Percentiles rank a stretch among this genome's conserved stretches.
These are phyloP conservation scores for Gallinago media DNA, from an alignment of 2,113 vertebrate species.

Conservation along the genomic window DNA sequence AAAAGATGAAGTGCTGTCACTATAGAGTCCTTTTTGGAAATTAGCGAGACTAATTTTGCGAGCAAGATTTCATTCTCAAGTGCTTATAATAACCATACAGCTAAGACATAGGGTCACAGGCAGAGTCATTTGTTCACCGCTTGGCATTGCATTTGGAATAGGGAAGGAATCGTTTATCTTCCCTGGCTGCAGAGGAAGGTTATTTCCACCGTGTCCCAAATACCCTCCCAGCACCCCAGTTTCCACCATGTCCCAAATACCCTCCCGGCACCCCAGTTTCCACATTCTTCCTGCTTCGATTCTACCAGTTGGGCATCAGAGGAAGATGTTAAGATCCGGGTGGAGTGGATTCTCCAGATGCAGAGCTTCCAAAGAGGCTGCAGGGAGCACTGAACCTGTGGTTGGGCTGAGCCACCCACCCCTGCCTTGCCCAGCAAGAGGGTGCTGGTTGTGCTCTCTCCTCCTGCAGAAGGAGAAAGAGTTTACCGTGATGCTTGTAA, in stretches of 20 bases:
- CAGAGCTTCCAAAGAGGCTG: neutral
- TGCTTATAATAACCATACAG: neutral
- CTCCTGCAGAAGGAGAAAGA: neutral
- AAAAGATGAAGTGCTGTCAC: neutral
- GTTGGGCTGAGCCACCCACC: neutral
- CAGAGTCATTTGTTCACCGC: neutral
- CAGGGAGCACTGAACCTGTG: neutral
- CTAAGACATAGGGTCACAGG: neutral
- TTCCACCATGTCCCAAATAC: fast-evolving
- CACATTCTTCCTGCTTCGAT: neutral
- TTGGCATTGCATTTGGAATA: neutral
- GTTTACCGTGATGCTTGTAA: neutral
- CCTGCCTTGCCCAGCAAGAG: neutral
- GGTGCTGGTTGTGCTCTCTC: neutral
- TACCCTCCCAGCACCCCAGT: neutral
- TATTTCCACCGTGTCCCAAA: fast-evolving
- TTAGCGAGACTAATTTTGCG: neutral
- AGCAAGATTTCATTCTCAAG: neutral
- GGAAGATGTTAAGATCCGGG: neutral
- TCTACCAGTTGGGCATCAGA: neutral
- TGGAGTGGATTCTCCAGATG: neutral
- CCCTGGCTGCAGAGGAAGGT: neutral
- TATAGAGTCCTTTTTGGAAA: neutral
- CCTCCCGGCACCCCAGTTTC: neutral
- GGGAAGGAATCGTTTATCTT: slow-evolving; percentile 5